These are phyloP conservation scores for Apis dorsata DNA, from an alignment of 1,140 invertebrate genomes.

Conservation along the genomic window DNA sequence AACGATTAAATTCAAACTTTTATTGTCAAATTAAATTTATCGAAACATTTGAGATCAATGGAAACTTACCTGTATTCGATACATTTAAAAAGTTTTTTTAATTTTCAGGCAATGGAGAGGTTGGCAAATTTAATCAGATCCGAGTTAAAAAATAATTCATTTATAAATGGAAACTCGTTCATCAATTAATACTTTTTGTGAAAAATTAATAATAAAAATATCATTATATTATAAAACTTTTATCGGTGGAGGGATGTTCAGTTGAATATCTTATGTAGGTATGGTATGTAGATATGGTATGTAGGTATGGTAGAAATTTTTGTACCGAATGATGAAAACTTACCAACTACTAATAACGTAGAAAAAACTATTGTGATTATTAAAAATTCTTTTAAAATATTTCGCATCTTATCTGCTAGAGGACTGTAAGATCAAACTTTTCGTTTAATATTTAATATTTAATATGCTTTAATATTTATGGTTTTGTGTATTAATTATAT, in stretches of 20 bases:
- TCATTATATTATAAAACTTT: neutral
- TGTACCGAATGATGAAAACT: neutral
- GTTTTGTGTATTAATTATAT: neutral
- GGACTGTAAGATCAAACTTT: constrained; percentile 19
- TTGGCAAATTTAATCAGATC: constrained; percentile 71
- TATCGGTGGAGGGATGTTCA: neutral
- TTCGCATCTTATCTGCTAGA: constrained; percentile 4
- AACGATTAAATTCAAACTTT: neutral
- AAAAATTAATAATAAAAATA: neutral
- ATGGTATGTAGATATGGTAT: neutral
- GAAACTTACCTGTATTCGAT: neutral
- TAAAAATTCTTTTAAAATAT: neutral
- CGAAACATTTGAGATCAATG: too few relatives aligned
- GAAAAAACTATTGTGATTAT: neutral
- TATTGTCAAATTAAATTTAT: too few relatives aligned
- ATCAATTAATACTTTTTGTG: neutral
- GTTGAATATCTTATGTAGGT: neutral
- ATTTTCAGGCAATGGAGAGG: constrained; percentile 71
- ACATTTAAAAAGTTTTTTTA: neutral
- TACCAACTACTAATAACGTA: neutral
- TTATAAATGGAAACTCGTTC: constrained; percentile 66
- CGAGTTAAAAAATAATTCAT: constrained; percentile 64
- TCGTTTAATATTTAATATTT: neutral
- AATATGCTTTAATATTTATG: constrained; percentile 22
- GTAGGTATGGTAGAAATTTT: neutral